Percentiles rank a stretch among this genome's conserved stretches.
Conservation (phyloP, 2,888 invertebrate genomes). For the Argyra leucocephala region DNA sequence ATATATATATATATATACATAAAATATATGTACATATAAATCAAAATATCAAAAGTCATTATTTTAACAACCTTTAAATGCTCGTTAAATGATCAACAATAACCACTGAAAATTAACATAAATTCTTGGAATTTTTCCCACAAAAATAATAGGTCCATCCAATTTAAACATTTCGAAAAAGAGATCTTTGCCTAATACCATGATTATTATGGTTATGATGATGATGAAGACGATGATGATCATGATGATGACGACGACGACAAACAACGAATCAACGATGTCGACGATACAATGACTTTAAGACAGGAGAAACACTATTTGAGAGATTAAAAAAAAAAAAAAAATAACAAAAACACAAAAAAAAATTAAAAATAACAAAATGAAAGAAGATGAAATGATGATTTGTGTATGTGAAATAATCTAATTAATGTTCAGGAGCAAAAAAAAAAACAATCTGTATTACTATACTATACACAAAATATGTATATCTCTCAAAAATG, state of each 20-base stretch:
- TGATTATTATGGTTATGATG: too few species aligned
- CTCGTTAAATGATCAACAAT: not conserved
- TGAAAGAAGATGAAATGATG: not conserved
- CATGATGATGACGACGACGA: not conserved
- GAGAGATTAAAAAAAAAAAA: not conserved
- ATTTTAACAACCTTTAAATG: constrained; percentile 3
- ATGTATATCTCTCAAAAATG: too few species aligned
- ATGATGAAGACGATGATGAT: not conserved
- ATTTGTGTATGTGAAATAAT: constrained; percentile 6
- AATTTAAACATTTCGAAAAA: not conserved
- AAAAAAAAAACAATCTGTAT: not conserved
- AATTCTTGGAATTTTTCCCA: constrained; percentile 6
- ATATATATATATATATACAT: not conserved
- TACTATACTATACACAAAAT: too few species aligned
- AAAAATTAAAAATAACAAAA: not conserved
- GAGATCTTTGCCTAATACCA: too few species aligned
- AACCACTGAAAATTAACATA: not conserved
- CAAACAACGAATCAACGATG: not conserved
- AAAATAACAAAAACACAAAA: not conserved
- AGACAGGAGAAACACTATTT: not conserved
- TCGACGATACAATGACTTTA: not conserved
- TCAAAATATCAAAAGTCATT: constrained; percentile 6
- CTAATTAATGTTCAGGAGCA: not conserved
- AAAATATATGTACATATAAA: too few species aligned
- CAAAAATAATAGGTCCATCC: not conserved